Evolutionary conservation across 2,113 vertebrate species (phyloP), one percentile per base, ranked within the genome.

Genomic region (Oryzias celebensis): DNA sequence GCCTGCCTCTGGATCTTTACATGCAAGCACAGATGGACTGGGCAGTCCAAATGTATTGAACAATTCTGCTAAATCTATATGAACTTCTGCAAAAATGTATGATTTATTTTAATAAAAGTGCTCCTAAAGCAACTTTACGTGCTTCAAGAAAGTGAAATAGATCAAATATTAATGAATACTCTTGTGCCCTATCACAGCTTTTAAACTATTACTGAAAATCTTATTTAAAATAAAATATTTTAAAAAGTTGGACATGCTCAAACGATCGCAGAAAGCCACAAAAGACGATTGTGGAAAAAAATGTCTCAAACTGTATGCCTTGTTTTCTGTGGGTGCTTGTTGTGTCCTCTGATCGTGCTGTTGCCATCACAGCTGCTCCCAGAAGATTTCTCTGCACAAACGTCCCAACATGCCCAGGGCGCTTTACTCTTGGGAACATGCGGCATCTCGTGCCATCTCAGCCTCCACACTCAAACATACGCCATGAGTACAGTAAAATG

Each of bases 301-400:
- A 0, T 14, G 24, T 12, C 4, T 14, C 28, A 12, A 3, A 28
- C 10, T 42, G 13, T 7, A 4, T 18, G 17, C 28, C 26, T 52
- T 1, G 0, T 42, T 20, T 49, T 18, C 20, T 28, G 26, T 28
- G 24, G 12, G 3, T 23, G 26, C 70, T 43, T 63, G 52, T 53
- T 59, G 17, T 72, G 23, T 73, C 53, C 48, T 26, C 31, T 16
- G 7, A 51, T 49, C 3, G 52, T 13, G 42, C 41, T 23, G 67
- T 74, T 77, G 26, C 58, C 62, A 62, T 68, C 68, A 36, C 70
- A 56, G 36, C 62, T 12, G 17, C 69, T 76, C 74, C 65, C 68
- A 4, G 49, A 8, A 65, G 67, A 51, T 47, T 58, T 68, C 51
- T 55, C 47, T 0, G 1, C 43, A 66, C 68, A 4, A 16, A 17